These are phyloP conservation scores for Actinia equina DNA, from an alignment of 64 coral and sea anemone species.

Conservation along the genomic window DNA sequence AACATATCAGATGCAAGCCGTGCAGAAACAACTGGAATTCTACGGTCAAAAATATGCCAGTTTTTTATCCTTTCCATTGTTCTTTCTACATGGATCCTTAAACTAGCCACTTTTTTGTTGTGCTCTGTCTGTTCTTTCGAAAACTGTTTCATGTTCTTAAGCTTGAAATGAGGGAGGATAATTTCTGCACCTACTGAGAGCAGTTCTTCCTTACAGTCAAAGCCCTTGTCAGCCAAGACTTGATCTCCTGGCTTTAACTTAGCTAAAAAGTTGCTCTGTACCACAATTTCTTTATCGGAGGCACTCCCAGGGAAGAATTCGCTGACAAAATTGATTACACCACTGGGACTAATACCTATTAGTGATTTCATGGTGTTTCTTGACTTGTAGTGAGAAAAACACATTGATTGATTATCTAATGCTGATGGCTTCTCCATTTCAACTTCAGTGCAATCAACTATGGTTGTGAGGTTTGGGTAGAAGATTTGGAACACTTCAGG, in stretches of 20 bases:
- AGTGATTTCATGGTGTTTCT: slow-evolving; percentile 46
- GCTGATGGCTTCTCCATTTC: slow-evolving; percentile 31
- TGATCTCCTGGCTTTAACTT: slow-evolving; percentile 34
- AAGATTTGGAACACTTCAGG: slow-evolving; percentile 42
- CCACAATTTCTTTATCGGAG: slow-evolving; percentile 44
- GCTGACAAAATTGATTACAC: slow-evolving; percentile 32
- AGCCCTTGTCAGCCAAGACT: slow-evolving; percentile 47
- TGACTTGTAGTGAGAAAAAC: slow-evolving; percentile 27
- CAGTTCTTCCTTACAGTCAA: slow-evolving; percentile 37
- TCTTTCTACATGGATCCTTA: slow-evolving; percentile 56
- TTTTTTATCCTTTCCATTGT: slow-evolving; percentile 59
- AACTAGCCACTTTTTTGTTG: slow-evolving; percentile 53
- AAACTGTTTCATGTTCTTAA: slow-evolving; percentile 31
- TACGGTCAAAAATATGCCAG: slow-evolving; percentile 48
- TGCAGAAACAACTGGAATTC: slow-evolving; percentile 26
- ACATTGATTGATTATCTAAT: slow-evolving; percentile 21
- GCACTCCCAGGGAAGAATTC: slow-evolving; percentile 43
- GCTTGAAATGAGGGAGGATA: too few species aligned
- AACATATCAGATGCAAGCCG: slow-evolving; percentile 40
- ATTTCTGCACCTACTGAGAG: slow-evolving; percentile 33
- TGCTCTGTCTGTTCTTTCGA: slow-evolving; percentile 22
- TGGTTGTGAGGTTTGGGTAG: slow-evolving; percentile 40
- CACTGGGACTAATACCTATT: slow-evolving; percentile 43
- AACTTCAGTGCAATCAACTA: slow-evolving; percentile 57
- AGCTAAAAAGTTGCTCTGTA: slow-evolving; percentile 24